A percentile compares a stretch with the other conserved stretches of the same genome.
phyloP scores from a whole-genome alignment of 1,140 invertebrate species.

The Caenorhabditis remanei region DNA sequence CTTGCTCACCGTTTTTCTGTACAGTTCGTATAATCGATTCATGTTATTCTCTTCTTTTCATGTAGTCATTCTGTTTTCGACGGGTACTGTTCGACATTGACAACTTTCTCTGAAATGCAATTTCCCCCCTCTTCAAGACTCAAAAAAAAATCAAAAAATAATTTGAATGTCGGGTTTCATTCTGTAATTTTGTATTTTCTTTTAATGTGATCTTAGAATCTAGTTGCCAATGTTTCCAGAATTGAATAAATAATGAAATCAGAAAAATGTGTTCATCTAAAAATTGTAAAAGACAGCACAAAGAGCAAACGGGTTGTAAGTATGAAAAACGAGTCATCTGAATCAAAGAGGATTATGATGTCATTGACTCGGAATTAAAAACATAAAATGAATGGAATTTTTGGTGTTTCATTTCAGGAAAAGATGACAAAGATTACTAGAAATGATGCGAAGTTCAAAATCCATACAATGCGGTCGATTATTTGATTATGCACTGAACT shows the following conservation, averaged over 20 bases:
- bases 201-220: constrained; percentile 14
- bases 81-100: constrained; percentile 10
- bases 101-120: constrained; percentile 40
- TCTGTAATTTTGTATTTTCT: background rate
- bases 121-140: background rate
- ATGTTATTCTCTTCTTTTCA: background rate
- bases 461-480: too few relatives aligned
- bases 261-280: background rate
- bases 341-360: constrained; percentile 32
- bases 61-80: background rate
- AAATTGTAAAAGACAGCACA: background rate
- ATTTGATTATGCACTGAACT: too few relatives aligned
- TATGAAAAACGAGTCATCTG: background rate
- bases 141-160: constrained; percentile 14
- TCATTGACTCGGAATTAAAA: constrained; percentile 21
- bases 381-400: constrained; percentile 21
- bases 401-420: background rate
- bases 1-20: constrained; percentile 48
- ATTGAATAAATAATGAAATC: background rate
- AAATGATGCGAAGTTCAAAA: too few relatives aligned
- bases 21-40: constrained; percentile 39
- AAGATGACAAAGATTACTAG: background rate
- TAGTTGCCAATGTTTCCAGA: background rate
- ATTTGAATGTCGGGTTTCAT: background rate
- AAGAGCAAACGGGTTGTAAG: constrained; percentile 10